Conservation (phyloP, 2,113 vertebrate genomes). For the Charadrius vociferus region DNA sequence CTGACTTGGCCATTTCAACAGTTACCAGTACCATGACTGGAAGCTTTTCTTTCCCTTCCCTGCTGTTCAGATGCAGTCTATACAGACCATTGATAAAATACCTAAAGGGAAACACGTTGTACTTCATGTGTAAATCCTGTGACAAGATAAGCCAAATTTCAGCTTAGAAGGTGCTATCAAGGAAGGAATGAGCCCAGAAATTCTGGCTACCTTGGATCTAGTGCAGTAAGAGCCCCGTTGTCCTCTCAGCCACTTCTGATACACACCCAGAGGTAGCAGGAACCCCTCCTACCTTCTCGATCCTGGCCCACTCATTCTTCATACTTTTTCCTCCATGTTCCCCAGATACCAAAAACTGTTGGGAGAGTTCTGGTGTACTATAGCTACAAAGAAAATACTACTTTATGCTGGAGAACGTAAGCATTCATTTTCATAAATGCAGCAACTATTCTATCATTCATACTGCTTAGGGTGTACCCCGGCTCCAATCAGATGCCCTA, state of each 20-base stretch:
- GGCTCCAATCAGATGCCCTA: background rate
- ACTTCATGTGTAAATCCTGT: background rate
- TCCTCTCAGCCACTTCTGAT: background rate
- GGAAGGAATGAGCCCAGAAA: background rate
- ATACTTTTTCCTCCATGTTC: background rate
- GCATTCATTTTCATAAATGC: background rate
- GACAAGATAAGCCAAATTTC: background rate
- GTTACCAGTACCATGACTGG: background rate
- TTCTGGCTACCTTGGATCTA: background rate
- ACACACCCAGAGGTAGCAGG: background rate
- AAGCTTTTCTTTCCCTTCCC: background rate
- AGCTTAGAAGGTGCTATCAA: background rate
- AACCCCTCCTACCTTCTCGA: background rate
- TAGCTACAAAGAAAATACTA: background rate
- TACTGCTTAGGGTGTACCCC: background rate
- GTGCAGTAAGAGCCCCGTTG: background rate
- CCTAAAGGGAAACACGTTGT: background rate
- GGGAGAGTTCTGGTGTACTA: background rate
- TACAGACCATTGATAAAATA: background rate
- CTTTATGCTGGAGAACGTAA: background rate
- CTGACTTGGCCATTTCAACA: background rate
- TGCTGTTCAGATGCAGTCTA: background rate
- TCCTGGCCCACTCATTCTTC: background rate
- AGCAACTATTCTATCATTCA: background rate
- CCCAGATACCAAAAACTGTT: background rate